Conservation (phyloP, 2,888 invertebrate species). For the Oasisia sp. region DNA sequence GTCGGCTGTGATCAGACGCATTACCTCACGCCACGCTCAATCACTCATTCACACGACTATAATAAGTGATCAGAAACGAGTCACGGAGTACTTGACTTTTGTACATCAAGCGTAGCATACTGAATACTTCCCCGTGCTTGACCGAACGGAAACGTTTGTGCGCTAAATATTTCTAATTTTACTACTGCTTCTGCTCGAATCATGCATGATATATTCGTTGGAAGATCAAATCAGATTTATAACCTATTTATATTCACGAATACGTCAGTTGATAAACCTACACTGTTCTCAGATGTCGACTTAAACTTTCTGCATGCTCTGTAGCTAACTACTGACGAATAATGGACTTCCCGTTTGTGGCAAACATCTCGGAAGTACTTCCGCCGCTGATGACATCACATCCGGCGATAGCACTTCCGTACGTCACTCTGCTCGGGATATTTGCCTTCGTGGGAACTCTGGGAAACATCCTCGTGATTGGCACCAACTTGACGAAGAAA, state of each 20-base stretch:
- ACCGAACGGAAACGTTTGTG: too few species aligned
- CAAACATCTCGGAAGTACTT: not conserved
- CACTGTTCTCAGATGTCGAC: not conserved
- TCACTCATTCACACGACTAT: not conserved
- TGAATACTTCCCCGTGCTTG: too few species aligned
- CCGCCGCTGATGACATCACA: not conserved
- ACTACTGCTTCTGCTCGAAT: too few species aligned
- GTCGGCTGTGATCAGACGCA: not conserved
- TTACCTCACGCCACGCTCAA: not conserved
- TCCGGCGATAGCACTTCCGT: not conserved
- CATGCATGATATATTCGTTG: too few species aligned
- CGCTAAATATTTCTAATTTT: too few species aligned
- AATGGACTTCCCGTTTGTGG: not conserved
- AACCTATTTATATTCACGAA: not conserved
- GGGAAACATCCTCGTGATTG: constrained; percentile 23
- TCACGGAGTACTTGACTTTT: not conserved
- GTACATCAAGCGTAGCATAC: not conserved
- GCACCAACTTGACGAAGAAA: not conserved
- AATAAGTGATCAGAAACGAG: not conserved
- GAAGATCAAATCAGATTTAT: too few species aligned
- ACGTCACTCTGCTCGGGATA: not conserved
- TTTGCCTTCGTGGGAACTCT: constrained; percentile 21
- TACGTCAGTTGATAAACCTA: not conserved
- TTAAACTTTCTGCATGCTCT: not conserved
- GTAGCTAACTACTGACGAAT: not conserved